Evolutionary conservation across 2,113 vertebrate species (phyloP), one percentile per base, ranked within the genome.

Genomic region (Peromyscus californicus): DNA sequence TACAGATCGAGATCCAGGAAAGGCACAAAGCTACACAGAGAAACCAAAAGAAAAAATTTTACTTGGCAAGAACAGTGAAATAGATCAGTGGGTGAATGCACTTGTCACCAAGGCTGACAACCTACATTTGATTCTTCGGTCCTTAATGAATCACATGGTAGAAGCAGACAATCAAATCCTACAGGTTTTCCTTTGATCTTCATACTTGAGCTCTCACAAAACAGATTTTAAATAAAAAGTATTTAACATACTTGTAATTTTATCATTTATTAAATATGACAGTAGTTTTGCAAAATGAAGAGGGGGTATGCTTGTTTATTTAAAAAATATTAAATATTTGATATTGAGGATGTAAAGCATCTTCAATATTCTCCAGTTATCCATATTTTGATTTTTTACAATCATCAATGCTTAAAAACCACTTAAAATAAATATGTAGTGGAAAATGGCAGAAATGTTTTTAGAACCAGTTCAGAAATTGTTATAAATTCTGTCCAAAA

Each of bases 1-100:
- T 48, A 48, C 45, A 48, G 45, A 48, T 4, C 45, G 6, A 48
- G 45, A 48, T 48, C 45, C 45, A 48, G 45, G 45, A 48, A 48
- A 48, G 45, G 45, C 6, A 6, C 45, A 48, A 48, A 48, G 45
- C 45, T 48, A 48, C 45, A 48, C 45, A 48, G 45, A 48, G 45
- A 48, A 48, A 48, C 45, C 45, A 48, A 48, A 48, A 48, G 6
- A 48, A 48, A n/a, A 69, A 19, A 51, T 3, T 48, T 84, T 67
- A 0, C 67, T 21, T 11, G 8, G 2, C 26, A 48, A 39, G 26
- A 1, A 45, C 5, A 11, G 15, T 8, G 8, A 45, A 45, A 67
- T 6, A 65, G 16, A 31, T 29, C 26, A 65, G 26, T 65, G 39
- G 39, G 26, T 48, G 1, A 22, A 29, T 13, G 57, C 3, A 17